These are phyloP conservation scores for Oreochromis niloticus DNA, from an alignment of 2,113 vertebrate genomes.

Conservation along the genomic window DNA sequence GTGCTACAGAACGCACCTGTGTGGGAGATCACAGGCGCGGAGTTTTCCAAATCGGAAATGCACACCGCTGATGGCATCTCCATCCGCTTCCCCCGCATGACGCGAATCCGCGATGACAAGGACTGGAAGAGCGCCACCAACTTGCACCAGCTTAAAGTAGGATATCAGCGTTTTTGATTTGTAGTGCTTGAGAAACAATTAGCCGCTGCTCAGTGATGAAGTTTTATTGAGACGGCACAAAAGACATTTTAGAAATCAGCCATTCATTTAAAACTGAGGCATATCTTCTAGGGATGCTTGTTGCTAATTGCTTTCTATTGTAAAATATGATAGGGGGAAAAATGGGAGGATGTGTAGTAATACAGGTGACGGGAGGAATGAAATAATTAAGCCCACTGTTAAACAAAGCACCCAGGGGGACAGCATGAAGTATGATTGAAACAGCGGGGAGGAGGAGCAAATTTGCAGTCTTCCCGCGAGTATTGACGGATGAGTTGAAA, in stretches of 20 bases:
- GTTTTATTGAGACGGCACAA: not conserved
- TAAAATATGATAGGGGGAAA: not conserved
- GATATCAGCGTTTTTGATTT: not conserved
- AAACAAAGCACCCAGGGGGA: not conserved
- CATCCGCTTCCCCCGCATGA: constrained; percentile 96
- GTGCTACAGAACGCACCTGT: constrained; percentile 82
- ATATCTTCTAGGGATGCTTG: not conserved
- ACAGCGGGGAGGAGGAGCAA: not conserved
- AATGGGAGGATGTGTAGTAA: not conserved
- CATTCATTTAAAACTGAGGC: not conserved
- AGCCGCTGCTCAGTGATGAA: not conserved
- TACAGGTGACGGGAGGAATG: not conserved
- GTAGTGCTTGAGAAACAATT: not conserved
- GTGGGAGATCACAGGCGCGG: constrained; percentile 97
- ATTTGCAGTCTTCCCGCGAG: not conserved
- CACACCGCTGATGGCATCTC: constrained; percentile 97
- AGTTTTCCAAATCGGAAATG: constrained; percentile 93
- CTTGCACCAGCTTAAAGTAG: constrained; percentile 87
- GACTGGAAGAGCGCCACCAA: constrained; percentile 93
- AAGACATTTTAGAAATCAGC: not conserved
- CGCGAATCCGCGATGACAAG: constrained; percentile 92
- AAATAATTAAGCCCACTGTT: not conserved
- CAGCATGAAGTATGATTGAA: not conserved
- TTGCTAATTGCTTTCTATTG: not conserved
- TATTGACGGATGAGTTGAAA: not conserved